Percentiles rank a stretch among this genome's conserved stretches.
Conservation (phyloP, 2,113 vertebrate genomes). For the Anser cygnoides region DNA sequence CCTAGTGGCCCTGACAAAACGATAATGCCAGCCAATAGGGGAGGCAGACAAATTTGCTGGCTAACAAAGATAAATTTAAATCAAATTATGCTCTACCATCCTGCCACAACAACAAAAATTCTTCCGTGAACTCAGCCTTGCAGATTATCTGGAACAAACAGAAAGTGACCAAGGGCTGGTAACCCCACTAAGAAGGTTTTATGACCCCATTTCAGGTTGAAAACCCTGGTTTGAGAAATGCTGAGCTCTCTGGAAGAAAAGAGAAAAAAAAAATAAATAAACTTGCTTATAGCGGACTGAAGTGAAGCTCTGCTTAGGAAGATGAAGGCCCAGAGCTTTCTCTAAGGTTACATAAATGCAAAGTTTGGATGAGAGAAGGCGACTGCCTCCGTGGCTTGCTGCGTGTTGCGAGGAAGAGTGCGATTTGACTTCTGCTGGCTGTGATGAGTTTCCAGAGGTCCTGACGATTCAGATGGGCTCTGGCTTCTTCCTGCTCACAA, state of each 20-base stretch:
- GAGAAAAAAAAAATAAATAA: neutral
- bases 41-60: neutral
- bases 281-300: neutral
- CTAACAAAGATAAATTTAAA: slow-evolving; percentile 26
- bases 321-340: neutral
- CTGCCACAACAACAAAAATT: neutral
- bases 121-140: neutral
- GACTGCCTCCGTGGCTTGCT: neutral
- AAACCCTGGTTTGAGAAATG: neutral
- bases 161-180: neutral
- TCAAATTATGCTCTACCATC: neutral
- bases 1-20: neutral
- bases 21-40: neutral
- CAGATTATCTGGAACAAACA: neutral
- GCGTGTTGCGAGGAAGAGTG: neutral
- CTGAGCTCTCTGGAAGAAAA: slow-evolving; percentile 13
- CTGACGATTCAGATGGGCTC: neutral
- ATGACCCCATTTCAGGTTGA: slow-evolving; percentile 16
- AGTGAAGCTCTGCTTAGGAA: neutral
- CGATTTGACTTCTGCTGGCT: neutral
- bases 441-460: neutral
- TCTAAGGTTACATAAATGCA: neutral
- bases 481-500: neutral
- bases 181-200: neutral
- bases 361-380: neutral